Evolutionary conservation across 2,797 vertebrate genomes (phyloP).

Genomic region (Champsocephalus esox): DNA sequence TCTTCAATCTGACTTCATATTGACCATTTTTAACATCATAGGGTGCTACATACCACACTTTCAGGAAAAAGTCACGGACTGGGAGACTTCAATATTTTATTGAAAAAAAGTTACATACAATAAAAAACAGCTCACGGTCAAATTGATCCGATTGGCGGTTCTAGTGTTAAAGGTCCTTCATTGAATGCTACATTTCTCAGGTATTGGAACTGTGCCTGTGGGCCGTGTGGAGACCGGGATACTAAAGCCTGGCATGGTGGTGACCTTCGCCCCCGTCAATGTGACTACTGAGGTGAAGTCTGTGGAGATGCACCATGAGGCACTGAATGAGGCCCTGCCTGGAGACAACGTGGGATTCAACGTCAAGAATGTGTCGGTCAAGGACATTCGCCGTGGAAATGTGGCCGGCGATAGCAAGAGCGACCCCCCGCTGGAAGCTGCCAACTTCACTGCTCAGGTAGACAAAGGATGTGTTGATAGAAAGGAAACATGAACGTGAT

Average conservation of each 20-base stretch:
- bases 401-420: slow-evolving; percentile 87
- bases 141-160: no score
- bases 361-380: slow-evolving; percentile 86
- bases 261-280: slow-evolving; percentile 87
- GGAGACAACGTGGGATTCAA: slow-evolving; percentile 88
- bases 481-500: not conserved
- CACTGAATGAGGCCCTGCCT: slow-evolving; percentile 83
- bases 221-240: slow-evolving; percentile 85
- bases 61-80: no score
- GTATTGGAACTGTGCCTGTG: slow-evolving; percentile 87
- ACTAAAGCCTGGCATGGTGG: slow-evolving; percentile 85
- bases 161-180: no score
- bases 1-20: no score
- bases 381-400: slow-evolving; percentile 87
- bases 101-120: no score
- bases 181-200: slow-evolving; percentile 57
- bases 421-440: slow-evolving; percentile 85
- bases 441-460: slow-evolving; percentile 86
- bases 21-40: no score
- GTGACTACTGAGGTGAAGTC: slow-evolving; percentile 88
- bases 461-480: slow-evolving; percentile 17
- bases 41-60: no score
- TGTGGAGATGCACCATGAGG: slow-evolving; percentile 90
- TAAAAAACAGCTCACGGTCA: no score
- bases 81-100: no score